phyloP scores from a whole-genome alignment of 2,888 invertebrate species.

The Dryadula phaetusa region DNA sequence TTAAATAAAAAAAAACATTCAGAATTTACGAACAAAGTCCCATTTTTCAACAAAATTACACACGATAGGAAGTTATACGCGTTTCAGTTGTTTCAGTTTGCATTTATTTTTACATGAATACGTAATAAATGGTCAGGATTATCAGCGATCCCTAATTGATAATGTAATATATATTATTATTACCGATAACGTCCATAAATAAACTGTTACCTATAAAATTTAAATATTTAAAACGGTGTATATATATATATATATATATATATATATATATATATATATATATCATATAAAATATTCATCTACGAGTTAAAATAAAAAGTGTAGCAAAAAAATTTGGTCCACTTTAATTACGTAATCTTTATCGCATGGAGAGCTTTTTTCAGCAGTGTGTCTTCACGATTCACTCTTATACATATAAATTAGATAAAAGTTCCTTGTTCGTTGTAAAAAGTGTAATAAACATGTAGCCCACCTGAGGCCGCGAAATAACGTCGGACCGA shows the following conservation, averaged over 20 bases:
- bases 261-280: no score
- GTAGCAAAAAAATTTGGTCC: background rate
- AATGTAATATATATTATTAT: slow-evolving; percentile 38
- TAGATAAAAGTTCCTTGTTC: slow-evolving; percentile 40
- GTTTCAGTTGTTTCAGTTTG: slow-evolving; percentile 52
- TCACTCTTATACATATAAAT: slow-evolving; percentile 30
- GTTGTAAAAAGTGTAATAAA: slow-evolving; percentile 61
- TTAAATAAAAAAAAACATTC: slow-evolving; percentile 6
- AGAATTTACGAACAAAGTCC: slow-evolving; percentile 28
- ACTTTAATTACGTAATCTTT: background rate
- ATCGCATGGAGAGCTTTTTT: background rate
- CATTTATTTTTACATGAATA: slow-evolving; percentile 40
- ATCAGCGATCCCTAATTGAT: slow-evolving; percentile 36
- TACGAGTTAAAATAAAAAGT: background rate
- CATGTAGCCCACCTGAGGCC: slow-evolving; percentile 66
- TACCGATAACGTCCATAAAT: slow-evolving; percentile 20
- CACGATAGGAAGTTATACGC: slow-evolving; percentile 66
- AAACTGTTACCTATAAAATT: background rate
- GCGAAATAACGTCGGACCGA: slow-evolving; percentile 65
- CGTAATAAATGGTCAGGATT: slow-evolving; percentile 43
- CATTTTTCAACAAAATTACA: slow-evolving; percentile 55
- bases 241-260: no score
- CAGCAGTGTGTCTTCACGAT: background rate
- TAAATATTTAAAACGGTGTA: background rate
- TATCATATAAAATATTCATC: no score